Percentiles rank a stretch among this genome's conserved stretches.
phyloP scores from a whole-genome alignment of 2,888 invertebrate species.

The Pyrgus malvae region DNA sequence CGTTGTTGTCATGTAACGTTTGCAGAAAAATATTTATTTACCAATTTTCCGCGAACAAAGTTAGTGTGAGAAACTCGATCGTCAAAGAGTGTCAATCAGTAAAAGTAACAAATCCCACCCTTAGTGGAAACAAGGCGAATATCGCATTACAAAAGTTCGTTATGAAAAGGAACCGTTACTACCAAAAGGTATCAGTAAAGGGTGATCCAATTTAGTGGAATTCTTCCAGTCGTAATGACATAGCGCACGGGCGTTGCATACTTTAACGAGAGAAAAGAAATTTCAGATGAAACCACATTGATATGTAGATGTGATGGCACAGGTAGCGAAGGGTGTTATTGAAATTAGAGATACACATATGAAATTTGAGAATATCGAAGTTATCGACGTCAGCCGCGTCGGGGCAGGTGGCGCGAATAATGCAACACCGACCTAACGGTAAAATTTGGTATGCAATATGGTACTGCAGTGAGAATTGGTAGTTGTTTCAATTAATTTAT shows the following conservation, averaged over 20 bases:
- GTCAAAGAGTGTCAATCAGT: slow-evolving; percentile 68
- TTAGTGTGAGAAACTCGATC: slow-evolving; percentile 52
- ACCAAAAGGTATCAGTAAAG: slow-evolving; percentile 75
- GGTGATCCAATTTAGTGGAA: slow-evolving; percentile 77
- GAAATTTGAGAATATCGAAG: slow-evolving; percentile 55
- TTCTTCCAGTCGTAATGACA: slow-evolving; percentile 73
- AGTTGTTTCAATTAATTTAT: neutral
- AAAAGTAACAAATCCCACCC: slow-evolving; percentile 67
- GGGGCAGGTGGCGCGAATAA: slow-evolving; percentile 31
- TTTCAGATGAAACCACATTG: slow-evolving; percentile 74
- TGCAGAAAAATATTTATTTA: slow-evolving; percentile 33
- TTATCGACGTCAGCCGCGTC: slow-evolving; percentile 30
- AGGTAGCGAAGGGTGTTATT: slow-evolving; percentile 75
- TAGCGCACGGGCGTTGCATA: slow-evolving; percentile 78
- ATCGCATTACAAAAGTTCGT: slow-evolving; percentile 80
- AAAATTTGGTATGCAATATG: neutral
- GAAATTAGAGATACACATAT: slow-evolving; percentile 76
- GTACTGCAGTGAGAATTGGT: neutral
- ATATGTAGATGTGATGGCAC: slow-evolving; percentile 78
- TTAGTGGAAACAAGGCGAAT: slow-evolving; percentile 74
- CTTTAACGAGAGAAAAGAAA: slow-evolving; percentile 74
- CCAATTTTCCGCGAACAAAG: slow-evolving; percentile 2
- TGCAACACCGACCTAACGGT: slow-evolving; percentile 20
- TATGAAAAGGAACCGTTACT: slow-evolving; percentile 79
- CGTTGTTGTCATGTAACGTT: no score